Evolutionary conservation across 2,113 vertebrate genomes (phyloP).

Genomic region (Fukomys damarensis): DNA sequence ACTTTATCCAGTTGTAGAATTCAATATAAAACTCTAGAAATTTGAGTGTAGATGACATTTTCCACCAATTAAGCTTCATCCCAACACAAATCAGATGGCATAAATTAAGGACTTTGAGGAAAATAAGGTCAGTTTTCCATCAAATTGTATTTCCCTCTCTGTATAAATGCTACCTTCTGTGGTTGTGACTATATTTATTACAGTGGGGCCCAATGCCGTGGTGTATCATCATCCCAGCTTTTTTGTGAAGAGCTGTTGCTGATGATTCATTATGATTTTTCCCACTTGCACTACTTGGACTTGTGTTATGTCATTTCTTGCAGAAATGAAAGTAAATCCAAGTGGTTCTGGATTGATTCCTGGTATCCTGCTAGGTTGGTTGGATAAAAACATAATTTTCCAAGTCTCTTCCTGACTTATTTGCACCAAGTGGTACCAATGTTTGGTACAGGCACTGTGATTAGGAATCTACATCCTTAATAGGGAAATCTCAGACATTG

Average conservation of each 20-base stretch:
- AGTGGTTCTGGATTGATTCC: neutral
- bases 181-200: neutral
- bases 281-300: neutral
- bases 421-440: neutral
- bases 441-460: neutral
- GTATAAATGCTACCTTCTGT: neutral
- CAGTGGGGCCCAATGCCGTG: too few species aligned
- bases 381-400: neutral
- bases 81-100: neutral
- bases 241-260: neutral
- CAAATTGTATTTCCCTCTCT: neutral
- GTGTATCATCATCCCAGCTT: neutral
- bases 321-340: neutral
- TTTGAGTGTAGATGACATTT: neutral
- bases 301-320: neutral
- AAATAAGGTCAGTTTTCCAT: neutral
- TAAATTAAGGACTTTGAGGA: neutral
- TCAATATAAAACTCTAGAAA: constrained; percentile 27
- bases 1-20: neutral
- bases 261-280: neutral
- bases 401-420: neutral
- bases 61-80: constrained; percentile 34
- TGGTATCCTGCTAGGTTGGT: neutral
- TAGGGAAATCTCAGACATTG: neutral
- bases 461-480: neutral